Conservation (phyloP, 2,888 invertebrate species). For the Cephalotes varians region DNA sequence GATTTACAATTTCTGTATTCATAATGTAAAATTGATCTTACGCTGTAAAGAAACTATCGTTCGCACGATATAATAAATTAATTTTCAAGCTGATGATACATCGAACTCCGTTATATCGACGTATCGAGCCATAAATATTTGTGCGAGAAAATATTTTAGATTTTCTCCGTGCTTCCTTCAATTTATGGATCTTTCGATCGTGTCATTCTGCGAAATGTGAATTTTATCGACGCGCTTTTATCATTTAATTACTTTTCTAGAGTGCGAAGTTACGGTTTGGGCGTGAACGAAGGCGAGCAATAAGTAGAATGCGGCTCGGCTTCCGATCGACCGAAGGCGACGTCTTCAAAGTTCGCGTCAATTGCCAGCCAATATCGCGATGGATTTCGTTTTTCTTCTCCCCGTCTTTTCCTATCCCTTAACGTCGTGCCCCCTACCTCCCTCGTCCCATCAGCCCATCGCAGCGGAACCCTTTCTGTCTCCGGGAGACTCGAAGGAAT, state of each 20-base stretch:
- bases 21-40: not conserved
- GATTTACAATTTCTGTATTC: not conserved
- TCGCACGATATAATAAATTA: not conserved
- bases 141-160: not conserved
- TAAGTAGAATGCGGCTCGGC: slow-evolving; percentile 66
- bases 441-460: not conserved
- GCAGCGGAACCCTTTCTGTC: slow-evolving; percentile 57
- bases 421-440: slow-evolving; percentile 35
- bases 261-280: slow-evolving; percentile 33
- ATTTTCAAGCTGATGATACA: not conserved
- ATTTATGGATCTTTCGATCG: not conserved
- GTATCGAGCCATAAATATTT: not conserved
- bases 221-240: slow-evolving; percentile 20
- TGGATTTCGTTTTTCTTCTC: slow-evolving; percentile 55
- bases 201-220: not conserved
- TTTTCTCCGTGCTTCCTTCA: not conserved
- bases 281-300: slow-evolving; percentile 55
- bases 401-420: slow-evolving; percentile 55
- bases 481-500: slow-evolving; percentile 70
- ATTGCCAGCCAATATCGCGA: slow-evolving; percentile 71
- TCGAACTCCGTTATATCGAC: not conserved
- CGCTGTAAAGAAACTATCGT: not conserved
- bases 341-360: slow-evolving; percentile 71
- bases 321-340: slow-evolving; percentile 62
- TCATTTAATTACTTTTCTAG: slow-evolving; percentile 45